Conservation (phyloP, 2,113 vertebrate genomes). For the Strix uralensis region DNA sequence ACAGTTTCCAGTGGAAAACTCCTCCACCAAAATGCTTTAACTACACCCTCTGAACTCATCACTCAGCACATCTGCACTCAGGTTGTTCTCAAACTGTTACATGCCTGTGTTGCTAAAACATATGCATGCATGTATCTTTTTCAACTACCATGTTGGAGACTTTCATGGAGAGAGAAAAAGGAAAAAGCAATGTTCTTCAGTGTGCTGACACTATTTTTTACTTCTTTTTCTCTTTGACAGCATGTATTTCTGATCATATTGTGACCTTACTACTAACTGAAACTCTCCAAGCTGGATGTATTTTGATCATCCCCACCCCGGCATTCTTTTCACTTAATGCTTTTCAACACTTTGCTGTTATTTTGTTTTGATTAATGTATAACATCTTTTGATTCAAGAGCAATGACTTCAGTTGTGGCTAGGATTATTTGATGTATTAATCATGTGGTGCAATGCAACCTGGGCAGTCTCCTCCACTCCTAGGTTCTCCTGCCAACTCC, state of each 20-base stretch:
- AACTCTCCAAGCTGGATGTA: not conserved
- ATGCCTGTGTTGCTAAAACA: not conserved
- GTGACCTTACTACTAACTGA: not conserved
- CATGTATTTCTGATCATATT: not conserved
- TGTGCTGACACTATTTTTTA: not conserved
- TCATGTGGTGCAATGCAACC: not conserved
- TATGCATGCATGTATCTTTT: not conserved
- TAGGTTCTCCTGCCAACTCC: not conserved
- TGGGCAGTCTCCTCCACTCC: not conserved
- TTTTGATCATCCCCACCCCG: not conserved
- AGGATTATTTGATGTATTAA: not conserved
- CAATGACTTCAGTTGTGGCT: not conserved
- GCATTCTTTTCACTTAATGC: not conserved
- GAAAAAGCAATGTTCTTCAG: not conserved
- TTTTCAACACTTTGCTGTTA: not conserved
- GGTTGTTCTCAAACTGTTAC: not conserved
- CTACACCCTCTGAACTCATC: not conserved
- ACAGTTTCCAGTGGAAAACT: not conserved
- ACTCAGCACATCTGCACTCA: not conserved
- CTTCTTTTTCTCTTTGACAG: not conserved
- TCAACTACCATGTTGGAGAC: not conserved
- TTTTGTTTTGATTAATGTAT: not conserved
- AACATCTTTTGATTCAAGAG: not conserved
- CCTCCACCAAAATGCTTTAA: not conserved
- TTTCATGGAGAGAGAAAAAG: not conserved